phyloP scores from a whole-genome alignment of 2,113 vertebrate species.

The Triplophysa siluroides region DNA sequence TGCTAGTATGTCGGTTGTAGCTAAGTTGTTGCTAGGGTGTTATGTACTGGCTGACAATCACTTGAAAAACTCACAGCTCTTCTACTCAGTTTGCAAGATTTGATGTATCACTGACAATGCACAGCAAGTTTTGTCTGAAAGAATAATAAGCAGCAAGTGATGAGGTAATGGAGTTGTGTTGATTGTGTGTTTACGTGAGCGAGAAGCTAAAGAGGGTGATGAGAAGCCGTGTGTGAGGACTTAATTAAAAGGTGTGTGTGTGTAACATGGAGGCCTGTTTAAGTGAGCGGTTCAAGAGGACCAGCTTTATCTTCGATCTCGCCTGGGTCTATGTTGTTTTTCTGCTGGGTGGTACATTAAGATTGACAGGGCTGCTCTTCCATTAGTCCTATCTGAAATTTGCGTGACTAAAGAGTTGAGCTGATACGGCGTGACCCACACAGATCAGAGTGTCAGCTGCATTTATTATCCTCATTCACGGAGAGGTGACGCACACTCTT shows the following conservation, averaged over 20 bases:
- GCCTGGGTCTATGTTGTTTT: not conserved
- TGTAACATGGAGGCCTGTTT: not conserved
- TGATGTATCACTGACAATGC: too few relatives aligned
- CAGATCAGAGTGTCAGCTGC: constrained; percentile 41
- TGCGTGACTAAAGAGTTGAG: constrained; percentile 40
- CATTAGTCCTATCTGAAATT: constrained; percentile 32
- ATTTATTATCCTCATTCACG: constrained; percentile 45
- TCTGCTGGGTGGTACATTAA: not conserved
- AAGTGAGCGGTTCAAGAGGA: constrained; percentile 10
- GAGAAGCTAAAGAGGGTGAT: not conserved
- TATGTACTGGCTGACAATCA: too few relatives aligned
- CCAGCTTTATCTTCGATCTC: not conserved
- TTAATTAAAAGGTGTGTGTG: constrained; percentile 6
- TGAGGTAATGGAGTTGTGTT: too few relatives aligned
- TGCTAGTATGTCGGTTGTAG: too few relatives aligned
- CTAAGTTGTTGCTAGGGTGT: too few relatives aligned
- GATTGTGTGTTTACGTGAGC: not conserved
- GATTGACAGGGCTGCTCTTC: constrained; percentile 45
- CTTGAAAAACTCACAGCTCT: too few relatives aligned
- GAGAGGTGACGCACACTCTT: constrained; percentile 44
- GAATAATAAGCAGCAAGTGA: too few relatives aligned
- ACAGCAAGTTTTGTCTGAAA: too few relatives aligned
- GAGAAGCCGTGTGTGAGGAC: not conserved
- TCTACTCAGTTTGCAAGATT: too few relatives aligned
- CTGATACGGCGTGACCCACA: constrained; percentile 35